Percentiles rank a stretch among this genome's conserved stretches.
Conservation (phyloP, 2,797 vertebrate genomes). For the Gouania willdenowi region DNA sequence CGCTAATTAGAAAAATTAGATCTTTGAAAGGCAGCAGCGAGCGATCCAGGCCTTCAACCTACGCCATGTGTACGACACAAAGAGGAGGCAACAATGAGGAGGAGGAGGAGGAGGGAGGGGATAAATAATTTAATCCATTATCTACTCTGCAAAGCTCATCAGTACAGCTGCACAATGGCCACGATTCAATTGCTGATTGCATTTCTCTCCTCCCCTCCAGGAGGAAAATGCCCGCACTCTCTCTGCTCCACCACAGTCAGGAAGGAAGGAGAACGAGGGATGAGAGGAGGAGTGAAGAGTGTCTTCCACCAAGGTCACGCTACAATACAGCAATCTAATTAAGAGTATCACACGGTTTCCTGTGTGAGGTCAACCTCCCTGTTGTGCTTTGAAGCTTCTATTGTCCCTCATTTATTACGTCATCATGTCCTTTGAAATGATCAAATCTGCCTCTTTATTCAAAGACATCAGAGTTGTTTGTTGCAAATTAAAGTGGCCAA, state of each 20-base stretch:
- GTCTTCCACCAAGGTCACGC: constrained; percentile 74
- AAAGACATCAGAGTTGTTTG: no score
- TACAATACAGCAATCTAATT: constrained; percentile 70
- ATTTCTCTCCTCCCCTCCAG: constrained; percentile 72
- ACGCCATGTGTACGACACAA: constrained; percentile 72
- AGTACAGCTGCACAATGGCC: constrained; percentile 77
- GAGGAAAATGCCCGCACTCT: constrained; percentile 66
- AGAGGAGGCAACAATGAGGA: constrained; percentile 71
- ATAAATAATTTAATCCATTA: constrained; percentile 99
- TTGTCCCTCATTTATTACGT: constrained; percentile 60
- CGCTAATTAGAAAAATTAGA: constrained; percentile 97
- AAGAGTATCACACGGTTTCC: constrained; percentile 68
- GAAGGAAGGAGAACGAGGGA: neutral
- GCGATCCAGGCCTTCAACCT: constrained; percentile 89
- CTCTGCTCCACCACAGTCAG: constrained; percentile 46
- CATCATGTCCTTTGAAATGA: constrained; percentile 46
- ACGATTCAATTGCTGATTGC: constrained; percentile 79
- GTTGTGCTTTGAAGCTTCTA: constrained; percentile 50
- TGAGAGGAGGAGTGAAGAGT: constrained; percentile 39
- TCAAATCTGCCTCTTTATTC: no score
- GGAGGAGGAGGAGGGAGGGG: constrained; percentile 54
- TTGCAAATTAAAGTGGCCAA: no score
- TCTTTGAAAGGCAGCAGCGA: constrained; percentile 88
- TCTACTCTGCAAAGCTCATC: constrained; percentile 93
- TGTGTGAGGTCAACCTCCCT: constrained; percentile 60